Percentiles rank a stretch among this genome's conserved stretches.
Conservation (phyloP, 2,113 vertebrate species). For the Motacilla tschutschensis region DNA sequence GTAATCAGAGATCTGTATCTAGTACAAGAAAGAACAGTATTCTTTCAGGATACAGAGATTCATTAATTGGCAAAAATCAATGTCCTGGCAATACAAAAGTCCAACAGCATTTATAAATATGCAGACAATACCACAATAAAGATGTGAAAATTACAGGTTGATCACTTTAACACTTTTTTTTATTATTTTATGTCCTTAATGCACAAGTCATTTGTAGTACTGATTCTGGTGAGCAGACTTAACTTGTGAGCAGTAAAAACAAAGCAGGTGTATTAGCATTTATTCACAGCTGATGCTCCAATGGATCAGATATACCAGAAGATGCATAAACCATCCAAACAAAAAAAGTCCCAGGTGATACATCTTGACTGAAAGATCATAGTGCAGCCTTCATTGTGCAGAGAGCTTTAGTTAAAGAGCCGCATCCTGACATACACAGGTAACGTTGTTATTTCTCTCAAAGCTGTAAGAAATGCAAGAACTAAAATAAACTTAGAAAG, state of each 20-base stretch:
- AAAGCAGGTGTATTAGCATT: neutral
- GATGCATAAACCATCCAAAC: neutral
- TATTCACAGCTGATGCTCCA: neutral
- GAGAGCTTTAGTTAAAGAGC: constrained; percentile 6
- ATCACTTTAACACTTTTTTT: constrained; percentile 5
- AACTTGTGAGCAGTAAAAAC: neutral
- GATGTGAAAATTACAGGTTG: neutral
- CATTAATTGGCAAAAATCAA: constrained; percentile 11
- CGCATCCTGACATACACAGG: neutral
- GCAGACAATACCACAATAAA: neutral
- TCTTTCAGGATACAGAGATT: neutral
- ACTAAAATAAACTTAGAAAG: constrained; percentile 3
- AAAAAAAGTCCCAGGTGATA: neutral
- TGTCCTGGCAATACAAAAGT: neutral
- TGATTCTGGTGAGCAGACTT: neutral
- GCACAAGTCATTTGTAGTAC: neutral
- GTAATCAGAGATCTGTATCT: neutral
- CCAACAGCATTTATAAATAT: neutral
- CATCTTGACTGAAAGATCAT: neutral
- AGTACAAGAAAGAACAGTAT: neutral
- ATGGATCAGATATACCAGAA: neutral
- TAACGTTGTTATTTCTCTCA: neutral
- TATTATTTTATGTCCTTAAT: neutral
- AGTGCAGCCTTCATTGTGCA: neutral
- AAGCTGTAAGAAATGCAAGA: neutral